Evolutionary conservation across 2,888 invertebrate genomes (phyloP).

Genomic region (Celastrina argiolus): DNA sequence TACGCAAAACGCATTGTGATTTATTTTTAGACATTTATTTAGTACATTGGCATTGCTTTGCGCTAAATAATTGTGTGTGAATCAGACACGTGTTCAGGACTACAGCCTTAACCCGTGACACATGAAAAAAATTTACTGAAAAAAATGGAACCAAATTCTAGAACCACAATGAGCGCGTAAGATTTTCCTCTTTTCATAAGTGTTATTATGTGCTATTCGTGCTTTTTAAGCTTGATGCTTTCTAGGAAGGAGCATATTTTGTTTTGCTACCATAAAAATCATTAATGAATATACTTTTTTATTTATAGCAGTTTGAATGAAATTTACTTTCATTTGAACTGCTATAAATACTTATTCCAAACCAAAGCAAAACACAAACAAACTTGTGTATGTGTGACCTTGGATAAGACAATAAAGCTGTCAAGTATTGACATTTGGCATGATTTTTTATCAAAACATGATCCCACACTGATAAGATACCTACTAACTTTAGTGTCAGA

Average conservation of each 20-base stretch:
- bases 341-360: neutral
- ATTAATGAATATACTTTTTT: no score
- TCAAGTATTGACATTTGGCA: neutral
- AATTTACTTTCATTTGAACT: no score
- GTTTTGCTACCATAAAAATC: neutral
- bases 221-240: constrained; percentile 14
- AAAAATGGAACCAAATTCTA: constrained; percentile 55
- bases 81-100: constrained; percentile 57
- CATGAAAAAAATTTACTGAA: constrained; percentile 41
- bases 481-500: constrained; percentile 4
- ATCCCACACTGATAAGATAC: constrained; percentile 12
- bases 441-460: constrained; percentile 1
- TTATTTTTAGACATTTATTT: constrained; percentile 72
- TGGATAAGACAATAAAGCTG: constrained; percentile 26
- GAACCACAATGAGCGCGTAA: constrained; percentile 66
- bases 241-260: neutral
- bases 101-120: constrained; percentile 31
- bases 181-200: constrained; percentile 38
- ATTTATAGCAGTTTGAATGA: no score
- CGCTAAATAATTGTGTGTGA: constrained; percentile 50
- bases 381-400: constrained; percentile 25
- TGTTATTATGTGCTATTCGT: neutral
- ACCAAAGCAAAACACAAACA: constrained; percentile 25
- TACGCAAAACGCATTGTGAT: constrained; percentile 59
- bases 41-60: constrained; percentile 64